These are phyloP conservation scores for Myotis yumanensis DNA, from an alignment of 2,113 vertebrate species.

Conservation along the genomic window DNA sequence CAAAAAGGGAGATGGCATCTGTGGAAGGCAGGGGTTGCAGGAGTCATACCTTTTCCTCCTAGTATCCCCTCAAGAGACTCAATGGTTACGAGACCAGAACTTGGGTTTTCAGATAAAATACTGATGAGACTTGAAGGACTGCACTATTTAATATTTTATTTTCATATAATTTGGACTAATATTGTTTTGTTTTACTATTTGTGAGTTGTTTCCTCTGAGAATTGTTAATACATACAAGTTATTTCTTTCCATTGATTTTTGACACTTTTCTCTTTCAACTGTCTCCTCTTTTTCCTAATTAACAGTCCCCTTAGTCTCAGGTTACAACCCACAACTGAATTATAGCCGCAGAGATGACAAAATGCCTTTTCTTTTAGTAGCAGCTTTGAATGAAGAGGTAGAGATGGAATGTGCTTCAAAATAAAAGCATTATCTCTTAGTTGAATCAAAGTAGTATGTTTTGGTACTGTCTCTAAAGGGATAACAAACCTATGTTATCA, in stretches of 20 bases:
- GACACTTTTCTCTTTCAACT: background rate
- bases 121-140: background rate
- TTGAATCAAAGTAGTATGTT: background rate
- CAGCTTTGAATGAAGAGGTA: background rate
- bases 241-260: conserved; percentile 11
- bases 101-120: conserved; percentile 20
- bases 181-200: conserved; percentile 21
- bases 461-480: background rate
- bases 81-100: background rate
- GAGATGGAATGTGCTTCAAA: background rate
- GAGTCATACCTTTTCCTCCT: background rate
- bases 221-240: background rate
- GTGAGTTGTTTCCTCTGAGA: background rate
- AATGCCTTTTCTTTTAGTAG: background rate
- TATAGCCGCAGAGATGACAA: background rate
- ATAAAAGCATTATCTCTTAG: background rate
- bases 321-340: background rate
- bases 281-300: conserved; percentile 21
- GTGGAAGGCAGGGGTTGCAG: background rate
- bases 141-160: conserved; percentile 34
- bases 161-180: background rate
- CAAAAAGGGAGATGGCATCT: background rate
- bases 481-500: background rate
- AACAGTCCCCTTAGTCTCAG: background rate
- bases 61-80: background rate